Evolutionary conservation across 2,888 invertebrate genomes (phyloP), one percentile per base, ranked within the genome.

Genomic region (Arge pagana): DNA sequence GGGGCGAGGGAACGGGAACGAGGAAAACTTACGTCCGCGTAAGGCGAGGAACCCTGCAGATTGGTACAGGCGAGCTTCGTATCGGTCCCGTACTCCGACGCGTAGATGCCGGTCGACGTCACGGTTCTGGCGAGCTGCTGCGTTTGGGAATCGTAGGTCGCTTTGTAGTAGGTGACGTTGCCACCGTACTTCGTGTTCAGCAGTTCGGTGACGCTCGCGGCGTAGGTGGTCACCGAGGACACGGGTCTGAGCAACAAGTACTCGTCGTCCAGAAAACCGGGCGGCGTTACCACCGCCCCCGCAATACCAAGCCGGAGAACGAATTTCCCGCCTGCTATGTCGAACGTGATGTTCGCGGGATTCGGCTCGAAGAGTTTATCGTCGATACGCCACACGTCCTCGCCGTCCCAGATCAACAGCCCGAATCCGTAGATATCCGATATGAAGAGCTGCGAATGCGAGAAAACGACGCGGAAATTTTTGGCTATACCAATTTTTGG

Each of bases 381-480:
- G 16, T 42, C 28, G n/a, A n/a, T n/a, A n/a, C n/a, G n/a, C n/a
- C n/a, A n/a, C n/a, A n/a, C n/a, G n/a, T n/a, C n/a, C n/a, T n/a
- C n/a, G n/a, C n/a, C n/a, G n/a, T n/a, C n/a, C n/a, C n/a, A n/a
- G n/a, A n/a, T n/a, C n/a, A n/a, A n/a, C n/a, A n/a, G n/a, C n/a
- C n/a, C n/a, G n/a, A n/a, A n/a, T n/a, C n/a, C n/a, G n/a, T n/a
- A n/a, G n/a, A n/a, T n/a, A n/a, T n/a, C n/a, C n/a, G n/a, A n/a
- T n/a, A n/a, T n/a, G 30, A 61, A 67, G 3, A 66, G 60, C 66
- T 67, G 51, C 21, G n/a, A 37, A 40, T 5, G 15, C 7, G 3
- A 13, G 5, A 40, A 8, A 3, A 18, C 5, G 15, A 11, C 18
- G 18, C 19, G 13, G 19, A 18, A n/a, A n/a, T n/a, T n/a, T n/a